phyloP scores from a whole-genome alignment of 2,888 invertebrate species.

The Eilema depressum region DNA sequence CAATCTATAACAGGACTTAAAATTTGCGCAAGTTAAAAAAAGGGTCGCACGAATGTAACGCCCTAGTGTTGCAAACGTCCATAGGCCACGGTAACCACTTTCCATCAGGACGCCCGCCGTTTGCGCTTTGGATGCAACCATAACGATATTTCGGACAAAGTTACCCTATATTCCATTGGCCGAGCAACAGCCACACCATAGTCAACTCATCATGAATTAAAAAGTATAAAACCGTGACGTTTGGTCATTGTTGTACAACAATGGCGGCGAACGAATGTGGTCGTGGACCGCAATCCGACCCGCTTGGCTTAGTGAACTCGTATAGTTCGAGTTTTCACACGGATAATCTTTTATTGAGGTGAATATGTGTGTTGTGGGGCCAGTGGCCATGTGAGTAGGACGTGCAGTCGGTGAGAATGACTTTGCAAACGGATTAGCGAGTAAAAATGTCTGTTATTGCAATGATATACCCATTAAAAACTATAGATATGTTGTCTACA shows the following conservation, averaged over 20 bases:
- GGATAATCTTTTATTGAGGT: slow-evolving; percentile 1
- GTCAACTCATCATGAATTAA: slow-evolving; percentile 2
- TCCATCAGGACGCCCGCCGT: too few relatives aligned
- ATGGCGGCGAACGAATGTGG: slow-evolving; percentile 17
- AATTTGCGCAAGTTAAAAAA: too few relatives aligned
- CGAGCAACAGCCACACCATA: neutral
- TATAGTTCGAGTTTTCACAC: neutral
- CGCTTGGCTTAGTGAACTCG: slow-evolving; percentile 9
- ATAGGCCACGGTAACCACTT: too few relatives aligned
- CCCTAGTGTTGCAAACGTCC: too few relatives aligned
- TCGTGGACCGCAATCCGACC: slow-evolving; percentile 21
- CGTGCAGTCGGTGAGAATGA: neutral
- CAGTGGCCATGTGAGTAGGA: neutral
- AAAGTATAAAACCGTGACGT: slow-evolving; percentile 21
- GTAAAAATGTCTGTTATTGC: too few relatives aligned
- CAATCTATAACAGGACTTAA: too few relatives aligned
- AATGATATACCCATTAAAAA: too few relatives aligned
- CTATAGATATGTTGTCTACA: too few relatives aligned
- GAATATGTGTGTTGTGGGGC: slow-evolving; percentile 1
- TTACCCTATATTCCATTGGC: slow-evolving; percentile 5
- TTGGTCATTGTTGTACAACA: slow-evolving; percentile 21
- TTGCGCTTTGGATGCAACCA: too few relatives aligned
- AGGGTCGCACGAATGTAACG: too few relatives aligned
- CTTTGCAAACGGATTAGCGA: too few relatives aligned
- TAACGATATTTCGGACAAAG: neutral